A percentile compares a stretch with the other conserved stretches of the same genome.
Conservation (phyloP, 2,797 vertebrate species). For the Molossus alvarezi region DNA sequence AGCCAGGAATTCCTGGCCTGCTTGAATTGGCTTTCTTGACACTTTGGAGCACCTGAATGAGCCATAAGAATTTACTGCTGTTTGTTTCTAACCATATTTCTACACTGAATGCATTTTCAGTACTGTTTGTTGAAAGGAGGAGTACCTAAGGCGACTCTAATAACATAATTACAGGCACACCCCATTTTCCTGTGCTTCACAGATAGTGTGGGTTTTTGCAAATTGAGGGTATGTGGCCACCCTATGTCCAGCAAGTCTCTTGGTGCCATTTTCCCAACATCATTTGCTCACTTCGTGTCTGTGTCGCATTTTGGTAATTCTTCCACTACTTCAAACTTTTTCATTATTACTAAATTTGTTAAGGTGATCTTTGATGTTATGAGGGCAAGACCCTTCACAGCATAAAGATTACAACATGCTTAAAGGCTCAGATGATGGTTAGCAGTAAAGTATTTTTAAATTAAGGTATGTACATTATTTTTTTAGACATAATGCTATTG, state of each 20-base stretch:
- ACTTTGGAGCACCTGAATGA: conserved; percentile 5
- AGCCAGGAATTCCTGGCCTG: not conserved
- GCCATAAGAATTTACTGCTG: conserved; percentile 24
- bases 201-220: not conserved
- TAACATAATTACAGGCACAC: conserved; percentile 11
- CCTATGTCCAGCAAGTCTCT: not conserved
- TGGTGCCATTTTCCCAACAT: not conserved
- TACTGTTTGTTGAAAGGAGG: conserved; percentile 7
- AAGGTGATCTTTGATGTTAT: not conserved
- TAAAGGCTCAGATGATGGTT: not conserved
- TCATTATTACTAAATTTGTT: not conserved
- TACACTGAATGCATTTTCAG: conserved; percentile 45
- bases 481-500: not conserved
- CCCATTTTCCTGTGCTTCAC: not conserved
- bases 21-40: not conserved
- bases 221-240: not conserved
- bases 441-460: too few species aligned
- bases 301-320: not conserved
- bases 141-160: not conserved
- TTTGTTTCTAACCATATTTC: conserved; percentile 42
- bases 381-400: not conserved
- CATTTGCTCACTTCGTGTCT: not conserved
- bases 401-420: not conserved
- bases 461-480: not conserved
- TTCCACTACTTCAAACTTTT: not conserved